phyloP scores from a whole-genome alignment of 2,797 vertebrate genomes.

The Oceanodroma leucorhoa region DNA sequence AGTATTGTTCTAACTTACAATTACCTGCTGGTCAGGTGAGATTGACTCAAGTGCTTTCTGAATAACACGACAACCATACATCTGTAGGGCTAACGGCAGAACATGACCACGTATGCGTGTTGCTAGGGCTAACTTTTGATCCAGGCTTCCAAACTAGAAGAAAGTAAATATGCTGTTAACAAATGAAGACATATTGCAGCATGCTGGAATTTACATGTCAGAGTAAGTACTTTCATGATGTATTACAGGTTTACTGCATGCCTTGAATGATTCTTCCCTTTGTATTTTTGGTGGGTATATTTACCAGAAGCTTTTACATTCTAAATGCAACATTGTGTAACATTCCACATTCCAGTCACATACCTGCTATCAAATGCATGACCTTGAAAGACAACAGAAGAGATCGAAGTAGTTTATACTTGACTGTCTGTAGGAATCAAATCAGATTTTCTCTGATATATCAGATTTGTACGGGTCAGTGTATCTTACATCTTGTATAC shows the following conservation, averaged over 20 bases:
- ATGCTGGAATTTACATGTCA: not conserved
- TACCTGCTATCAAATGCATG: not conserved
- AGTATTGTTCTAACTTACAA: conserved; percentile 83
- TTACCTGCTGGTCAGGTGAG: conserved; percentile 99
- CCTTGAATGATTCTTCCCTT: not conserved
- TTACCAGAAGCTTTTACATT: not conserved
- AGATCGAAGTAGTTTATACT: not conserved
- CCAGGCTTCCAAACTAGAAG: conserved; percentile 91
- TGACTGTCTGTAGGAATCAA: not conserved
- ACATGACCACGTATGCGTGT: conserved; percentile 96
- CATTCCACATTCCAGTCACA: not conserved
- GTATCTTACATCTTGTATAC: not conserved
- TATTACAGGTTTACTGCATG: accelerated
- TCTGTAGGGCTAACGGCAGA: conserved; percentile 92
- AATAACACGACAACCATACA: conserved; percentile 97
- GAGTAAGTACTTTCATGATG: not conserved
- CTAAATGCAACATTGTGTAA: not conserved
- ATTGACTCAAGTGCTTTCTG: conserved; percentile 97
- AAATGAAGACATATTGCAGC: not conserved
- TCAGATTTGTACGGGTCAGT: not conserved
- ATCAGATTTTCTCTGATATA: not conserved
- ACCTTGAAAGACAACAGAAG: not conserved
- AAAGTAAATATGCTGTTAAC: conserved; percentile 5
- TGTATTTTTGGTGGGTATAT: not conserved
- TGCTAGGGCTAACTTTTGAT: conserved; percentile 94